Conservation (phyloP, 2,113 vertebrate species). For the Xenotilapia leptura region DNA sequence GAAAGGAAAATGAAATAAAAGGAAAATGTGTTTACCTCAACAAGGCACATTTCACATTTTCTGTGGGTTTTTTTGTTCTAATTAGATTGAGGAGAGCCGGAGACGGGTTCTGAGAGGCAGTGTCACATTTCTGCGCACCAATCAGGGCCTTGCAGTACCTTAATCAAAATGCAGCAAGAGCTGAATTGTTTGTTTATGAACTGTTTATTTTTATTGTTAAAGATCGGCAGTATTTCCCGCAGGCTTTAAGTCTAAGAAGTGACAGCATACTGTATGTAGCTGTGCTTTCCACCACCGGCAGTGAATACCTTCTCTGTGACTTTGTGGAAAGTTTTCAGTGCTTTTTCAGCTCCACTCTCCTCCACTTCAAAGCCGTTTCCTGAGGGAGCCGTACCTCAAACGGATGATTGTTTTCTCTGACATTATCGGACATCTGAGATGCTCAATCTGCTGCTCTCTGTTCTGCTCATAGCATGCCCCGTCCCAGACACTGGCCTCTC, state of each 20-base stretch:
- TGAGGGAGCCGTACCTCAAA: conserved; percentile 32
- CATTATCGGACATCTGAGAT: conserved; percentile 64
- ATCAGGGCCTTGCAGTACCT: neutral
- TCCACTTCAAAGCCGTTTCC: conserved; percentile 46
- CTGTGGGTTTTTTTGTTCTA: neutral
- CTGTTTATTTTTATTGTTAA: neutral
- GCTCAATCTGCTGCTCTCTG: neutral
- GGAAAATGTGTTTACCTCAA: neutral
- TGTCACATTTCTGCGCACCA: neutral
- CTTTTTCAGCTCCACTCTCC: neutral
- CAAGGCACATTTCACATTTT: neutral
- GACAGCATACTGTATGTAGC: neutral
- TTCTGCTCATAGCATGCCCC: neutral
- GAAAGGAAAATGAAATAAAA: neutral
- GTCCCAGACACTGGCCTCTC: conserved; percentile 41
- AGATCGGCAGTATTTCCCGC: neutral
- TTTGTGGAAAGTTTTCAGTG: conserved; percentile 11
- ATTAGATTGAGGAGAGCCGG: neutral
- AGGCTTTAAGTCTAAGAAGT: neutral
- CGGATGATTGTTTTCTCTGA: conserved; percentile 46
- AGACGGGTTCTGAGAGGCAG: neutral
- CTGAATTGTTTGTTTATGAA: neutral
- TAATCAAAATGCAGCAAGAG: neutral
- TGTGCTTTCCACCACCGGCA: neutral
- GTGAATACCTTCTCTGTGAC: neutral